phyloP scores from a whole-genome alignment of 1,140 invertebrate genomes.

The Paraescarpia echinospica region DNA sequence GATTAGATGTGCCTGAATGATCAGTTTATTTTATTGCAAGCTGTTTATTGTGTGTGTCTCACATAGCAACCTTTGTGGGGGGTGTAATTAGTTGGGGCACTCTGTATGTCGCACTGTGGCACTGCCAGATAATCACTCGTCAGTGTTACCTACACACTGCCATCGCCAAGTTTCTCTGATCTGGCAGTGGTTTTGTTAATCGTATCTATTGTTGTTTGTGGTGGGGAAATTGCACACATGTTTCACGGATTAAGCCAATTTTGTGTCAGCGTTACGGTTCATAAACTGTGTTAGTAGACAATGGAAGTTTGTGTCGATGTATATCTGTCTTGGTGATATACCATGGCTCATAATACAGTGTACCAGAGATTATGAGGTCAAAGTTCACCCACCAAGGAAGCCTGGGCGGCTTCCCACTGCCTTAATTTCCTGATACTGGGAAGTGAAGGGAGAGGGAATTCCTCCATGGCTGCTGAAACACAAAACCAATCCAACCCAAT shows the following conservation, averaged over 20 bases:
- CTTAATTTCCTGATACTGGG: too few relatives aligned
- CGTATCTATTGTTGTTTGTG: neutral
- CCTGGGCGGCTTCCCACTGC: neutral
- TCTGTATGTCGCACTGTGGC: neutral
- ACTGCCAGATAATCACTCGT: neutral
- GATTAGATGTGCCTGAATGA: neutral
- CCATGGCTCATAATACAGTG: neutral
- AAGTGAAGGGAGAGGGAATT: too few relatives aligned
- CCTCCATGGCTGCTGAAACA: too few relatives aligned
- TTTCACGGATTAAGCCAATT: neutral
- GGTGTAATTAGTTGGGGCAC: neutral
- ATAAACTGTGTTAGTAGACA: neutral
- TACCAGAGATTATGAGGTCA: neutral
- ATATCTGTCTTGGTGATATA: neutral
- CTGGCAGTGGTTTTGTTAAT: neutral
- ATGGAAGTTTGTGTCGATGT: neutral
- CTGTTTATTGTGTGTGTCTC: neutral
- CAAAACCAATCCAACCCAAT: too few relatives aligned
- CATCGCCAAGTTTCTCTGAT: neutral
- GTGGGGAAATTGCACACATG: neutral
- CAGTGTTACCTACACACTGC: neutral
- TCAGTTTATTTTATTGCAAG: neutral
- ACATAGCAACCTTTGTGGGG: neutral
- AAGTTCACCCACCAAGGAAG: neutral
- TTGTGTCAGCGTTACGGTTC: neutral